phyloP scores from a whole-genome alignment of 2,113 vertebrate genomes.

The Myotis yumanensis region DNA sequence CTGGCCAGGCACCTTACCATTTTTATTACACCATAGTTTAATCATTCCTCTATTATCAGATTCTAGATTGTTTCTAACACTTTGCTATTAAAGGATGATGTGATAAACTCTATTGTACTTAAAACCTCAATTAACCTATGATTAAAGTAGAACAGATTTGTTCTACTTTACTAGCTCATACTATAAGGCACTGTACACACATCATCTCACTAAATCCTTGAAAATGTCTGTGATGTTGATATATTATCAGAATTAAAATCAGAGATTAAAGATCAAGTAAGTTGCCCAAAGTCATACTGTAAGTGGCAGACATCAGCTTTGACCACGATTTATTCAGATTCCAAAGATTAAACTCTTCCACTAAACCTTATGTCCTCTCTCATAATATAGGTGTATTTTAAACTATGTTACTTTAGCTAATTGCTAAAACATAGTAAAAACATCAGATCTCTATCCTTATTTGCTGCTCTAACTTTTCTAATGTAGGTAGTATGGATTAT shows the following conservation, averaged over 20 bases:
- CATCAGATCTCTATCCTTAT: not conserved
- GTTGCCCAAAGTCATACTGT: not conserved
- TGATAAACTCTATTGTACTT: slow-evolving; percentile 1
- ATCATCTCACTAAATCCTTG: slow-evolving; percentile 15
- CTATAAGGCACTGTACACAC: not conserved
- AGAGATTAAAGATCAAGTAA: slow-evolving; percentile 2
- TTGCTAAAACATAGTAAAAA: not conserved
- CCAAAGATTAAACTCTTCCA: not conserved
- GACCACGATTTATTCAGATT: not conserved
- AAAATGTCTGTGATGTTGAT: not conserved
- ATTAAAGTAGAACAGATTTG: slow-evolving; percentile 19
- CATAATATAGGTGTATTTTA: not conserved
- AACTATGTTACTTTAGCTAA: not conserved
- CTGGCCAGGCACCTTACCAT: not conserved
- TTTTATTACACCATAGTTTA: slow-evolving; percentile 5
- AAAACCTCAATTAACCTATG: not conserved
- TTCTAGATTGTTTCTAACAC: not conserved
- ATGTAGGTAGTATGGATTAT: not conserved
- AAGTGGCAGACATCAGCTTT: not conserved
- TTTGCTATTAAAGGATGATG: slow-evolving; percentile 11
- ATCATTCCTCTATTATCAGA: not conserved
- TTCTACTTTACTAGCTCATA: not conserved
- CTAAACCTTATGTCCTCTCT: not conserved
- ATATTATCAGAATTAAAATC: not conserved
- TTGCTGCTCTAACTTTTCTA: slow-evolving; percentile 14